Conservation (phyloP, 2,888 invertebrate genomes). For the Steinernema hermaphroditum region DNA sequence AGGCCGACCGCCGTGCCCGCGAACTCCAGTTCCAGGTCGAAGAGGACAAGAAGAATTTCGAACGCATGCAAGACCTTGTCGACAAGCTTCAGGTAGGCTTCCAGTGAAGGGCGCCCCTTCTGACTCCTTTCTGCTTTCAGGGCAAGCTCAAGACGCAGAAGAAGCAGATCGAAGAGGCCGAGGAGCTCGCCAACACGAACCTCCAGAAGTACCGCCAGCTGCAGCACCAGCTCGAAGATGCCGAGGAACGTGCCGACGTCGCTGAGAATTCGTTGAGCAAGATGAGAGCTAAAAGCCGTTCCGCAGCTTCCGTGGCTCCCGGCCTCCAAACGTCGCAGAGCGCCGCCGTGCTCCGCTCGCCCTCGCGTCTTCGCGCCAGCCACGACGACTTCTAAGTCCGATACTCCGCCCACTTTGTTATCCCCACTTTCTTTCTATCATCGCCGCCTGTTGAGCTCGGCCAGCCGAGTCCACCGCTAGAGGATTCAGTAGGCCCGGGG, state of each 20-base stretch:
- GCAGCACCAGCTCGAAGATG: conserved; percentile 70
- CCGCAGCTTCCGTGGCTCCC: conserved; percentile 52
- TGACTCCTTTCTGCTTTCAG: too few relatives aligned
- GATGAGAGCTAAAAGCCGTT: conserved; percentile 66
- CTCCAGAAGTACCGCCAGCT: conserved; percentile 71
- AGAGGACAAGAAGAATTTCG: conserved; percentile 70
- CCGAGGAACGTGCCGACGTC: conserved; percentile 69
- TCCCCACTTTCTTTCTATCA: conserved; percentile 6
- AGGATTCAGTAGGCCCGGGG: conserved; percentile 19
- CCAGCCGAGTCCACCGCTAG: neutral
- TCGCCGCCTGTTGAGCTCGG: conserved; percentile 23
- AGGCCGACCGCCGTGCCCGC: conserved; percentile 70
- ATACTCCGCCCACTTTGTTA: neutral
- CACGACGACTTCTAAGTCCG: conserved; percentile 20
- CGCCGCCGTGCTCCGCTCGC: conserved; percentile 61
- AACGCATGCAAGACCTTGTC: conserved; percentile 69
- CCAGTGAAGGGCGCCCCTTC: too few relatives aligned
- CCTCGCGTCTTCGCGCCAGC: conserved; percentile 54
- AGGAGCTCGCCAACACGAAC: conserved; percentile 70
- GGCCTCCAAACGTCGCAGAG: conserved; percentile 59
- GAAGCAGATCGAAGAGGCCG: conserved; percentile 71
- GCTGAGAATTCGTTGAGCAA: conserved; percentile 69
- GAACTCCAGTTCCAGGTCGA: conserved; percentile 71
- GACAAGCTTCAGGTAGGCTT: conserved; percentile 71
- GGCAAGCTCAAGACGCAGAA: conserved; percentile 71